Base-by-base conservation (phyloP, 2,888 invertebrate genomes). In the Volucella bombylans region DNA sequence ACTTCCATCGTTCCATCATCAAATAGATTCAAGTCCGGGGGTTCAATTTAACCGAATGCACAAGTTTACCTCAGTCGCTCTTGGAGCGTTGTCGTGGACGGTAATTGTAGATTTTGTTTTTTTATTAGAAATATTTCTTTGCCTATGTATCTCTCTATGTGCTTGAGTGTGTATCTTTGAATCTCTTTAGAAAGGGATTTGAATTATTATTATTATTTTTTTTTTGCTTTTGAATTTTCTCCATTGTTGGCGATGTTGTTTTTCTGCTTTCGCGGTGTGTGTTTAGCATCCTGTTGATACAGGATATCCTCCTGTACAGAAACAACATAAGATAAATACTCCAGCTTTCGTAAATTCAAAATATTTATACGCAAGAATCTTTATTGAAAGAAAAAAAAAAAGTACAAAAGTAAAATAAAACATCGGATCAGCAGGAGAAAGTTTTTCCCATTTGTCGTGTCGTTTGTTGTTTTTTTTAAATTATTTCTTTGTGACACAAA, bases 21-120 rank as follows among this genome's bases (percentile, higher is more conserved):
- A 59, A 69, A 73, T 80, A 85, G 83, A 85, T 81, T 85, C 81
- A 74, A 85, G 85, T 76, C 76, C 55, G 80, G 81, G 31, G 81
- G 76, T 76, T 85, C 76, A 85, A 81, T 77, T 85, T 71, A 81
- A 85, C 59, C 81, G 62, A 85, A 81, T 85, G 85, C 71, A 85
- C 81, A 76, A 85, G 85, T 68, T 85, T 85, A 85, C 87, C 87
- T 90, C 88, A 90, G 90, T 90, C 90, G 91, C 91, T 90, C 91
- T 90, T 89, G 87, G 90, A 90, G 90, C 90, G 90, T 90, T 90
- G 90, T 89, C 90, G 91, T 90, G 89, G 74, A 90, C 89, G 90
- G 90, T 90, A 77, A 87, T 87, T 87, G 67, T 80, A 57, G 79
- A 47, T 6, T 31, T 31, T 31, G 31, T 62, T 57, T 54, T 67